A percentile compares a stretch with the other conserved stretches of the same genome.
Conservation (phyloP, 2,797 vertebrate genomes). For the Parauchenoglanis ngamensis region DNA sequence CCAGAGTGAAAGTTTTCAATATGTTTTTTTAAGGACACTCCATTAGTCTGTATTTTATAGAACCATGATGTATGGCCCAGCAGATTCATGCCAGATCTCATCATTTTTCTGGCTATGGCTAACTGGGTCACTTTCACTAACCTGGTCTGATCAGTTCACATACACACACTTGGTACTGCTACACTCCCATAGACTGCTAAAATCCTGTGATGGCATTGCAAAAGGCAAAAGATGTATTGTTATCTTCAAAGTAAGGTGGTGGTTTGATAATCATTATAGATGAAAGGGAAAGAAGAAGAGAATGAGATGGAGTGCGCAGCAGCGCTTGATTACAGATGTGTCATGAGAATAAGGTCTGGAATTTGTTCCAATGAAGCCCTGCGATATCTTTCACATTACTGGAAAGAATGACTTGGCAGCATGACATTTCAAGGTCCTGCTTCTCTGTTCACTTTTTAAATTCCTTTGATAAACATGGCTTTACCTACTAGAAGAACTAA, state of each 20-base stretch:
- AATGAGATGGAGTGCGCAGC: conserved; percentile 2
- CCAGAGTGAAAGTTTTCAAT: neutral
- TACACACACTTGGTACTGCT: neutral
- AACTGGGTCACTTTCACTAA: neutral
- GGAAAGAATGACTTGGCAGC: conserved; percentile 38
- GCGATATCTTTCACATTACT: conserved; percentile 41
- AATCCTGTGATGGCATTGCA: neutral
- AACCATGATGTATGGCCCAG: neutral
- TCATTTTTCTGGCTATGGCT: conserved; percentile 1
- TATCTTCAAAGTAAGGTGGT: neutral
- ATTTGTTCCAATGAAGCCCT: conserved; percentile 4
- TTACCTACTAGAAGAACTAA: conserved; percentile 32
- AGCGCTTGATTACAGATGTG: conserved; percentile 18
- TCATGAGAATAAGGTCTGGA: conserved; percentile 31
- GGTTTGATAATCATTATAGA: conserved; percentile 4
- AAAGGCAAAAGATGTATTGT: neutral
- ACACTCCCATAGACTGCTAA: neutral
- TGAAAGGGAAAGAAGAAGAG: conserved; percentile 18
- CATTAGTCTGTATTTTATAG: conserved; percentile 16
- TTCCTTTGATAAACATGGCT: conserved; percentile 33
- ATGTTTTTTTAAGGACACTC: neutral
- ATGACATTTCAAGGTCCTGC: conserved; percentile 23
- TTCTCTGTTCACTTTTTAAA: conserved; percentile 33
- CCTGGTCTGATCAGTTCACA: conserved; percentile 3
- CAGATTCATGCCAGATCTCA: conserved; percentile 12